Percentiles rank a stretch among this genome's conserved stretches.
Conservation (phyloP, 2,797 vertebrate genomes). For the Antrozous pallidus region DNA sequence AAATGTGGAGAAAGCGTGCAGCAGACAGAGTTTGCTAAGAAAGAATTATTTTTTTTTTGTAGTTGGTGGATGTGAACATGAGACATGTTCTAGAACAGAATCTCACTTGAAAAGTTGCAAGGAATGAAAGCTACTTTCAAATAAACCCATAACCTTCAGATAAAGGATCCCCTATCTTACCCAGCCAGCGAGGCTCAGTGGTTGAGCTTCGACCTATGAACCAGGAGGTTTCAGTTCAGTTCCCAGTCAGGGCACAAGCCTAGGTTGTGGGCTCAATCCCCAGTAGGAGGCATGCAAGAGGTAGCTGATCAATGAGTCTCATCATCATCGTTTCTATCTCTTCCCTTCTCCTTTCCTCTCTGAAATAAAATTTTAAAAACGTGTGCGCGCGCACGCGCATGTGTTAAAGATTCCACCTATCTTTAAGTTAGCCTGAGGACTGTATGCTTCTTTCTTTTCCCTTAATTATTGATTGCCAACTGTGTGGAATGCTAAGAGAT, state of each 20-base stretch:
- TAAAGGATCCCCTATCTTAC: neutral
- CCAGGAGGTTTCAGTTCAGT: neutral
- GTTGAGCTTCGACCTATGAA: neutral
- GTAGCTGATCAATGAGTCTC: too few relatives aligned
- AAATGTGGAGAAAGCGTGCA: constrained; percentile 79
- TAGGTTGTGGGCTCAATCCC: neutral
- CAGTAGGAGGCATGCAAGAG: neutral
- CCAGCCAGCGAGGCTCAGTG: neutral
- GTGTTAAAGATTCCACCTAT: neutral
- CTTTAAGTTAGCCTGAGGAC: neutral
- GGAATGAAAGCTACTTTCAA: neutral
- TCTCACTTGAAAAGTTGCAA: neutral
- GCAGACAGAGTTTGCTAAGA: constrained; percentile 76
- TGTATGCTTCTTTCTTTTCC: neutral
- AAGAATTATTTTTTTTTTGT: neutral
- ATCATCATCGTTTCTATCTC: too few relatives aligned
- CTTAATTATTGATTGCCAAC: neutral
- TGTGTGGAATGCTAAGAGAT: neutral
- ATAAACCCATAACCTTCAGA: neutral
- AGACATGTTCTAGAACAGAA: neutral
- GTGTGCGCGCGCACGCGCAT: too few relatives aligned
- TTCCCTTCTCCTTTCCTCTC: too few relatives aligned
- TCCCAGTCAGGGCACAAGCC: neutral
- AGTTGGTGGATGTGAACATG: neutral
- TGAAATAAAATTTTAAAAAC: too few relatives aligned